Evolutionary conservation across 2,797 vertebrate species (phyloP).

Genomic region (Podargus strigoides): DNA sequence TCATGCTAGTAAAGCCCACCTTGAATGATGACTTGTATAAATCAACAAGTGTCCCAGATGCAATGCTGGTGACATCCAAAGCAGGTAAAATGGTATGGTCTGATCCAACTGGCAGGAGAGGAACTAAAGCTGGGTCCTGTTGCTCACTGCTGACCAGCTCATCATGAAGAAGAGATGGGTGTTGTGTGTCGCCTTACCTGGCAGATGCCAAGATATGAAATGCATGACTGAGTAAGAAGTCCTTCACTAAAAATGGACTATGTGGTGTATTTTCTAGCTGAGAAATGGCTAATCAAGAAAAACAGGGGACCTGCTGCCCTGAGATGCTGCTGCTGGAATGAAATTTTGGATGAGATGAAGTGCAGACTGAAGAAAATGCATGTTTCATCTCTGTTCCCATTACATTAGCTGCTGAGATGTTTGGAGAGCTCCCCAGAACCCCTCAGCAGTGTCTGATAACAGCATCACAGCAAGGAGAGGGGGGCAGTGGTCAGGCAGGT

Average conservation of each 20-base stretch:
- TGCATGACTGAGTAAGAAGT: neutral
- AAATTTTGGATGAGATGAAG: neutral
- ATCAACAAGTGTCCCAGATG: neutral
- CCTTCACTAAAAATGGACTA: neutral
- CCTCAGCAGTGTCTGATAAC: neutral
- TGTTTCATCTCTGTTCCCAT: neutral
- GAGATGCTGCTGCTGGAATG: neutral
- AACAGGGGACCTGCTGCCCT: neutral
- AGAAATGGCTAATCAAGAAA: neutral
- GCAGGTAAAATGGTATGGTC: neutral
- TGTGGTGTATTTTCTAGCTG: neutral
- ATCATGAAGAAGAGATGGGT: accelerated
- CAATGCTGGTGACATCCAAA: neutral
- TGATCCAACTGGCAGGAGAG: neutral
- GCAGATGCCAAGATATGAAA: neutral
- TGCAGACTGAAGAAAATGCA: neutral
- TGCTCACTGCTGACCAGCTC: neutral
- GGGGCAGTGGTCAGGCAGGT: neutral
- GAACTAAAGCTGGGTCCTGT: neutral
- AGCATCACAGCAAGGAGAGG: neutral
- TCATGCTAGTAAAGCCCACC: neutral
- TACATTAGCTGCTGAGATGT: neutral
- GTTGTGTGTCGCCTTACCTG: neutral
- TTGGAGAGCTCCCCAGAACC: neutral
- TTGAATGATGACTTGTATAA: neutral